Conservation (phyloP, 2,888 invertebrate species). For the Eupithecia insigniata region DNA sequence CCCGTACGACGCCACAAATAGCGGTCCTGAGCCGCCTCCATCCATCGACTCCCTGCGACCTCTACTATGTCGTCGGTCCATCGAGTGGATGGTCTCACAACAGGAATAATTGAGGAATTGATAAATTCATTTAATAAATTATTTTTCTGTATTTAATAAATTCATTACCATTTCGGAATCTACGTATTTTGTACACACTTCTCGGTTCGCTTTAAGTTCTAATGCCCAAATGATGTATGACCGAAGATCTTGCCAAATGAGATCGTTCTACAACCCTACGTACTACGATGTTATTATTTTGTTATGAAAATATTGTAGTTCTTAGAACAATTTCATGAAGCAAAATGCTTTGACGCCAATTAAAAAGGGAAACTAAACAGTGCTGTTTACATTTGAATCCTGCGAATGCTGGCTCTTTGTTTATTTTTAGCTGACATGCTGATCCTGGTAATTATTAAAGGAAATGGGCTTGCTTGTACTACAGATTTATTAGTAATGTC, state of each 20-base stretch:
- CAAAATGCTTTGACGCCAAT: conserved; percentile 67
- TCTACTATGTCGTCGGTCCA: too few species aligned
- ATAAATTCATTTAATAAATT: too few species aligned
- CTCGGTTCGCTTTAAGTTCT: not conserved
- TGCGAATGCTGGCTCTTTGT: conserved; percentile 5
- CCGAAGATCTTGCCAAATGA: conserved; percentile 9
- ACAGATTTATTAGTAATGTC: not conserved
- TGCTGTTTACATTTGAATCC: conserved; percentile 53
- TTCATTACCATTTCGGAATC: too few species aligned
- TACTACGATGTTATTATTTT: conserved; percentile 52
- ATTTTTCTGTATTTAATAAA: too few species aligned
- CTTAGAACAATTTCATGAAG: conserved; percentile 60
- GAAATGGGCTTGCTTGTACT: not conserved
- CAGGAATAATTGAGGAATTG: too few species aligned
- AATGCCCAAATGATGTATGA: not conserved
- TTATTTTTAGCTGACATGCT: conserved; percentile 1
- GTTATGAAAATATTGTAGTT: conserved; percentile 63
- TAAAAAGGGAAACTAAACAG: conserved; percentile 59
- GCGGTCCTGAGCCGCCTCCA: too few species aligned
- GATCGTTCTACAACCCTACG: conserved; percentile 7
- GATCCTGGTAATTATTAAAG: not conserved
- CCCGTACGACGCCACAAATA: too few species aligned
- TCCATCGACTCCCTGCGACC: too few species aligned
- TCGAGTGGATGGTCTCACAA: too few species aligned
- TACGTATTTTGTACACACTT: not conserved